Percentiles rank a stretch among this genome's conserved stretches.
Conservation (phyloP, 2,888 invertebrate genomes). For the Thera britannica region DNA sequence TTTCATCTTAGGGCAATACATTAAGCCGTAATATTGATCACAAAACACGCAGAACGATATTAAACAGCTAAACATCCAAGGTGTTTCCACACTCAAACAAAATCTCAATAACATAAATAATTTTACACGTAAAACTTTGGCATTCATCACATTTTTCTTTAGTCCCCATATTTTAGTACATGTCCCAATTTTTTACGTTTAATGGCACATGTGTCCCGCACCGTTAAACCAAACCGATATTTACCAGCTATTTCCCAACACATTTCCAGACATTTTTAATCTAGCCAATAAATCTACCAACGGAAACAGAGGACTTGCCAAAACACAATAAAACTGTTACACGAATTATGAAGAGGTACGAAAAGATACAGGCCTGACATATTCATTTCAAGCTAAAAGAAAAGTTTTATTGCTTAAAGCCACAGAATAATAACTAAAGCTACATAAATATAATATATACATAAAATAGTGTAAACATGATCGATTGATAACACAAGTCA, state of each 20-base stretch:
- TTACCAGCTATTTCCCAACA: slow-evolving; percentile 33
- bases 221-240: slow-evolving; percentile 20
- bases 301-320: slow-evolving; percentile 51
- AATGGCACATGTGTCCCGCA: slow-evolving; percentile 32
- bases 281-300: slow-evolving; percentile 41
- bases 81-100: neutral
- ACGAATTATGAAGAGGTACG: slow-evolving; percentile 26
- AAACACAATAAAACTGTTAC: slow-evolving; percentile 56
- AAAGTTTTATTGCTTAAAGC: neutral
- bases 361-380: neutral
- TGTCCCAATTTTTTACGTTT: slow-evolving; percentile 37
- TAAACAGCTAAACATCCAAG: neutral
- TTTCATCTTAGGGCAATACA: neutral
- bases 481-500: too few species aligned
- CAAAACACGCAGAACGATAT: neutral
- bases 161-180: slow-evolving; percentile 20
- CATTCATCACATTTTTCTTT: slow-evolving; percentile 12
- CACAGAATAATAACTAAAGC: too few species aligned
- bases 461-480: too few species aligned
- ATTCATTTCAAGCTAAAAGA: neutral
- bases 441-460: too few species aligned
- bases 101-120: neutral
- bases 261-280: slow-evolving; percentile 41
- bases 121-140: slow-evolving; percentile 9
- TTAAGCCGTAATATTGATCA: neutral